A percentile compares a stretch with the other conserved stretches of the same genome.
These are phyloP conservation scores for Crocallis elinguaria DNA, from an alignment of 2,888 invertebrate genomes.

Conservation along the genomic window DNA sequence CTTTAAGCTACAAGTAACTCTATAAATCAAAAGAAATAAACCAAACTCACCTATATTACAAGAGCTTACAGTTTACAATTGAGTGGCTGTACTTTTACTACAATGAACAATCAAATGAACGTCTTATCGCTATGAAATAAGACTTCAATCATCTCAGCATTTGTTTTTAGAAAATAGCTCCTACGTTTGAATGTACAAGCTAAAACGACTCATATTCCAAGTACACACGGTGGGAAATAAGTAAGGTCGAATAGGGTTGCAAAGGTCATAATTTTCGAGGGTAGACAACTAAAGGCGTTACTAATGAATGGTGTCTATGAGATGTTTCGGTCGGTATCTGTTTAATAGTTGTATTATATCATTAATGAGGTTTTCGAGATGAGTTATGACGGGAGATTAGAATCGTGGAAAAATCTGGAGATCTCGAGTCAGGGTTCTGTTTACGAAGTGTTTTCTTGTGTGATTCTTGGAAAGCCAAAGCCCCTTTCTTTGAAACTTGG, in stretches of 20 bases:
- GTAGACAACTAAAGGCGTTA: constrained; percentile 14
- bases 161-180: neutral
- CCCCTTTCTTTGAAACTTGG: no score
- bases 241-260: neutral
- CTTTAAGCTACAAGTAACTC: neutral
- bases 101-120: neutral
- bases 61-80: constrained; percentile 4
- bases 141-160: neutral
- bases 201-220: constrained; percentile 3
- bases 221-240: neutral
- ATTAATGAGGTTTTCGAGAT: neutral
- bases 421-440: neutral
- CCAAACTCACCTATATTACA: constrained; percentile 10
- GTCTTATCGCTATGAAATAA: constrained; percentile 10
- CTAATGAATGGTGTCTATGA: constrained; percentile 33
- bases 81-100: neutral
- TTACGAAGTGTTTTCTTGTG: no score
- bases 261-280: constrained; percentile 22
- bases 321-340: constrained; percentile 24
- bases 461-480: no score
- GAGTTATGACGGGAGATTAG: neutral
- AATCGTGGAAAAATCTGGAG: neutral
- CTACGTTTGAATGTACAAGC: neutral
- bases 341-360: constrained; percentile 6
- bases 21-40: neutral